Percentiles rank a stretch among this genome's conserved stretches.
phyloP scores from a whole-genome alignment of 2,113 vertebrate species.

The Haliaeetus leucogaster region DNA sequence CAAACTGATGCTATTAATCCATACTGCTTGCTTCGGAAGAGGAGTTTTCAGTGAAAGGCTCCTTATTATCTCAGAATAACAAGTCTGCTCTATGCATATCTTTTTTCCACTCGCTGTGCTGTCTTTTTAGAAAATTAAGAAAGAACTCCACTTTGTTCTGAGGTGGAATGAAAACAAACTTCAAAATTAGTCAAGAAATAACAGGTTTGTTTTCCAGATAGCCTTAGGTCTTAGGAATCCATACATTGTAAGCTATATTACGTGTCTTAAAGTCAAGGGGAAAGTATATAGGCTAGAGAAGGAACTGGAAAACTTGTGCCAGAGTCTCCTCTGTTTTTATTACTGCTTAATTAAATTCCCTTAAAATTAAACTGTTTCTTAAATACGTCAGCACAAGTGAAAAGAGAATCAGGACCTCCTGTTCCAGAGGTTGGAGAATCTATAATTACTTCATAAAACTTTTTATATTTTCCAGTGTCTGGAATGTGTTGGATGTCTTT shows the following conservation, averaged over 20 bases:
- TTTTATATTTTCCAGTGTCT: neutral
- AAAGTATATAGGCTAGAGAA: neutral
- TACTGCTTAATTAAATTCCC: neutral
- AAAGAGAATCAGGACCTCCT: neutral
- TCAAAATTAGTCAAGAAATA: neutral
- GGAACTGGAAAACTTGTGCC: neutral
- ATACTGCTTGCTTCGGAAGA: neutral
- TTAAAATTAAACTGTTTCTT: neutral
- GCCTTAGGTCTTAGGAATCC: neutral
- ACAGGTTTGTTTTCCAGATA: neutral
- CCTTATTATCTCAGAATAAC: neutral
- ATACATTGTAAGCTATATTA: neutral
- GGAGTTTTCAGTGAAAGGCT: neutral
- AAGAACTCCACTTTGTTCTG: neutral
- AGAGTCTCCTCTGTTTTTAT: neutral
- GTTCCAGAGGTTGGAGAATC: neutral
- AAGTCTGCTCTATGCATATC: neutral
- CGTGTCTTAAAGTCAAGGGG: neutral
- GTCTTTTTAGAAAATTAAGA: neutral
- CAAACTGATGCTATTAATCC: neutral
- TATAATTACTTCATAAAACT: neutral
- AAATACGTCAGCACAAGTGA: neutral
- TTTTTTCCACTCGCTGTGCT: neutral
- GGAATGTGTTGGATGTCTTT: neutral
- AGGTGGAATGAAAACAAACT: neutral